These are phyloP conservation scores for Butorides virescens DNA, from an alignment of 2,113 vertebrate genomes.

Conservation along the genomic window DNA sequence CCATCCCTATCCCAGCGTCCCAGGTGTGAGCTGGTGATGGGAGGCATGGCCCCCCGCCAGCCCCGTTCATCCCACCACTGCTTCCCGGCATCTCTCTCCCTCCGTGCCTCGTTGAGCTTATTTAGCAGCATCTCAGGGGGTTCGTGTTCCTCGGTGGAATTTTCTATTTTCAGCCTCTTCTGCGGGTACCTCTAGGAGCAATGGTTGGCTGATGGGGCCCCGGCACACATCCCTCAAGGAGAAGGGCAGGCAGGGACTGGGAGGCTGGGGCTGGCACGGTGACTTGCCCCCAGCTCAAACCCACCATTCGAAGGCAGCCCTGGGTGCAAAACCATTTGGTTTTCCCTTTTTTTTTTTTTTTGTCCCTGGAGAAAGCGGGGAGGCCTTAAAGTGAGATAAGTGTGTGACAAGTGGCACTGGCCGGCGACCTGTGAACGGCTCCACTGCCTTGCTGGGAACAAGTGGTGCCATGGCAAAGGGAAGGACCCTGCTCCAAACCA, in stretches of 20 bases:
- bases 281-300: not conserved
- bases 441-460: not conserved
- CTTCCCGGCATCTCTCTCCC: not conserved
- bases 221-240: not conserved
- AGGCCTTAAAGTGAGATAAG: not conserved
- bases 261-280: not conserved
- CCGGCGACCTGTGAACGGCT: fast-evolving
- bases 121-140: not conserved
- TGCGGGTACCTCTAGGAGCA: fast-evolving
- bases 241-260: fast-evolving
- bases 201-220: not conserved
- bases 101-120: not conserved
- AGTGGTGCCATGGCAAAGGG: fast-evolving
- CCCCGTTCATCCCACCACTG: not conserved
- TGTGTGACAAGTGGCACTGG: fast-evolving
- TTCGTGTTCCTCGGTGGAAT: not conserved
- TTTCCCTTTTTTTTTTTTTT: not conserved
- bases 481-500: not conserved
- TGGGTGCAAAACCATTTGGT: fast-evolving
- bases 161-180: not conserved
- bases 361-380: fast-evolving
- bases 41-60: not conserved
- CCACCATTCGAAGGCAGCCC: fast-evolving
- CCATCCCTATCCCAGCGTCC: not conserved
- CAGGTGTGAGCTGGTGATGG: not conserved